phyloP scores from a whole-genome alignment of 2,797 vertebrate species.

The Phrynocephalus forsythii region DNA sequence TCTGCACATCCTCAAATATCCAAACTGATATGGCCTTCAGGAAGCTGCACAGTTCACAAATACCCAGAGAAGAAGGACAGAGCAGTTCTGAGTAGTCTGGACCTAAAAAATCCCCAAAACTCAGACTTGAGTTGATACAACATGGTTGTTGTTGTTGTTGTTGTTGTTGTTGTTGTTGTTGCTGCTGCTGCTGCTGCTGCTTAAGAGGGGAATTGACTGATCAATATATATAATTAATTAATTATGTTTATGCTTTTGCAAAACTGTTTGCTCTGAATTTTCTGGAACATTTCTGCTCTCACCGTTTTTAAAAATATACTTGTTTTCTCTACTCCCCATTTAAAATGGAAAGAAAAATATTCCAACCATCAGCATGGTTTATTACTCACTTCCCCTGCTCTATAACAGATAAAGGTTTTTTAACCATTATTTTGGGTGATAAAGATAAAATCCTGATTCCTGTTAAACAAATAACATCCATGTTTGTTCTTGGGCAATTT shows the following conservation, averaged over 20 bases:
- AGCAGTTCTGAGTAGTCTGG: no score
- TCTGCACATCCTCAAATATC: no score
- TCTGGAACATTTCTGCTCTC: slow-evolving; percentile 10
- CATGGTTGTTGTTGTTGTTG: no score
- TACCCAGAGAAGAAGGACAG: no score
- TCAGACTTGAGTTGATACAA: no score
- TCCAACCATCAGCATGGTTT: slow-evolving; percentile 48
- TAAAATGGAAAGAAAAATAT: slow-evolving; percentile 62
- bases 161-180: no score
- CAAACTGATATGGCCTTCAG: no score
- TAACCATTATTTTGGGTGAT: slow-evolving; percentile 29
- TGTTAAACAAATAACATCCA: slow-evolving; percentile 16
- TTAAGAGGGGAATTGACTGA: no score
- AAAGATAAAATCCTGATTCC: slow-evolving; percentile 19
- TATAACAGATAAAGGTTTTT: slow-evolving; percentile 41
- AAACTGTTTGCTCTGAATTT: neutral
- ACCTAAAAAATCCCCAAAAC: no score
- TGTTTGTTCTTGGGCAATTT: neutral
- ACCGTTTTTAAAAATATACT: neutral
- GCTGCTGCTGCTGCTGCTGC: no score
- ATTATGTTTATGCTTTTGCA: neutral
- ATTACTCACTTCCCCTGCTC: slow-evolving; percentile 65
- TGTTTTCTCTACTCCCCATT: slow-evolving; percentile 20
- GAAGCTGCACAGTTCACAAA: no score
- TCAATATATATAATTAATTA: neutral